Conservation (phyloP, 2,797 vertebrate species). For the Pangasius larnaudii region DNA sequence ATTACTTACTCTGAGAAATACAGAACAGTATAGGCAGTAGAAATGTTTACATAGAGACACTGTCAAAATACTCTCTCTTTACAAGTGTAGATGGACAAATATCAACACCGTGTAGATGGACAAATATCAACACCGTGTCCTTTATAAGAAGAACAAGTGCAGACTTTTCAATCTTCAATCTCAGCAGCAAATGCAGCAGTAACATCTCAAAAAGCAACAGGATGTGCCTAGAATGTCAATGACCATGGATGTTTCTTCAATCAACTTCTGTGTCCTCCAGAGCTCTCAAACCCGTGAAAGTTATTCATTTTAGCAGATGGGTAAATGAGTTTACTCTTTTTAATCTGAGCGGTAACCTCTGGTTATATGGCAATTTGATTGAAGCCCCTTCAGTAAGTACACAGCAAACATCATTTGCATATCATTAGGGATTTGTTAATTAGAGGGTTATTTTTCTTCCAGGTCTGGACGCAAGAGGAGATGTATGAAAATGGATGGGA, state of each 20-base stretch:
- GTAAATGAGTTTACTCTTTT: conserved; percentile 18
- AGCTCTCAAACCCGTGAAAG: not conserved
- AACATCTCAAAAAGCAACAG: not conserved
- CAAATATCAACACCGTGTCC: not conserved
- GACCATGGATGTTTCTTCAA: not conserved
- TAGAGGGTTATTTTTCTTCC: conserved; percentile 34
- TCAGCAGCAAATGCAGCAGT: not conserved
- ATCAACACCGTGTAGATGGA: not conserved
- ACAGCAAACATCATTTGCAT: conserved; percentile 37
- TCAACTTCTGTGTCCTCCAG: not conserved
- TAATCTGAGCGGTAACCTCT: conserved; percentile 24
- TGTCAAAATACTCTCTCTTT: not conserved
- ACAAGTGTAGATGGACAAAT: not conserved
- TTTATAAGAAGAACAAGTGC: not conserved
- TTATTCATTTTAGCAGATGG: conserved; percentile 7
- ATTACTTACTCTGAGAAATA: not conserved
- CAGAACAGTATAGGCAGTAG: not conserved
- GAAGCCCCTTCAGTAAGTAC: conserved; percentile 41
- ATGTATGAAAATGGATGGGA: conserved; percentile 11
- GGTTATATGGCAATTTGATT: conserved; percentile 13
- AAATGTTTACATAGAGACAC: not conserved
- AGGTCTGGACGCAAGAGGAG: conserved; percentile 8
- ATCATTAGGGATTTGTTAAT: conserved; percentile 41
- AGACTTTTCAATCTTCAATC: not conserved
- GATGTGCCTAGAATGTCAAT: not conserved